phyloP scores from a whole-genome alignment of 2,113 vertebrate species.

The Onychostoma macrolepis region DNA sequence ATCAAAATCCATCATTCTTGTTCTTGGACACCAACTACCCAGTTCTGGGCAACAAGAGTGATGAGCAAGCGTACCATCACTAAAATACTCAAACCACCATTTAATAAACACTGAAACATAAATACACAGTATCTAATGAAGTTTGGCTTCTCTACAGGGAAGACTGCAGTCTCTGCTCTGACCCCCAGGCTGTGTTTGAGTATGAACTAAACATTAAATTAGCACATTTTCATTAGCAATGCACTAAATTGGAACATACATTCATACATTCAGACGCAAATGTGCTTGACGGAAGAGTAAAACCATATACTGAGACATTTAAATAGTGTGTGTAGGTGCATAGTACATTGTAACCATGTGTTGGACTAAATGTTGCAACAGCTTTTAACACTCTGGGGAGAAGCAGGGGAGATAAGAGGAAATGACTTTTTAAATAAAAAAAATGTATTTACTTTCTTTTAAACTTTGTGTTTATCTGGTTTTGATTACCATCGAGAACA shows the following conservation, averaged over 20 bases:
- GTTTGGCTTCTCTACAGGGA: constrained; percentile 27
- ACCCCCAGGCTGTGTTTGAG: neutral
- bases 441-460: constrained; percentile 4
- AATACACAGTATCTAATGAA: constrained; percentile 51
- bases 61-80: constrained; percentile 57
- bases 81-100: constrained; percentile 48
- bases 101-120: constrained; percentile 51
- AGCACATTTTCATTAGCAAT: neutral
- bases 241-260: neutral
- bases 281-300: neutral
- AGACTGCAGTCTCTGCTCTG: constrained; percentile 36
- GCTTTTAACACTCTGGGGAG: constrained; percentile 14
- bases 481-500: neutral
- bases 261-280: neutral
- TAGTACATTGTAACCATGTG: constrained; percentile 2
- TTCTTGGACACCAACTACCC: constrained; percentile 44
- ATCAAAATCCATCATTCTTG: constrained; percentile 57
- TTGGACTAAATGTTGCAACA: constrained; percentile 15
- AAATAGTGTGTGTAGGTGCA: neutral
- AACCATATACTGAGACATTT: constrained; percentile 1
- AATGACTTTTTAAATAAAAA: neutral
- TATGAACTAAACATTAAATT: neutral
- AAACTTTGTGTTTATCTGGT: neutral
- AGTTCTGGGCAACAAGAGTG: constrained; percentile 46
- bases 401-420: neutral